phyloP scores from a whole-genome alignment of 1,140 invertebrate species.

The Drosophila aff. region DNA sequence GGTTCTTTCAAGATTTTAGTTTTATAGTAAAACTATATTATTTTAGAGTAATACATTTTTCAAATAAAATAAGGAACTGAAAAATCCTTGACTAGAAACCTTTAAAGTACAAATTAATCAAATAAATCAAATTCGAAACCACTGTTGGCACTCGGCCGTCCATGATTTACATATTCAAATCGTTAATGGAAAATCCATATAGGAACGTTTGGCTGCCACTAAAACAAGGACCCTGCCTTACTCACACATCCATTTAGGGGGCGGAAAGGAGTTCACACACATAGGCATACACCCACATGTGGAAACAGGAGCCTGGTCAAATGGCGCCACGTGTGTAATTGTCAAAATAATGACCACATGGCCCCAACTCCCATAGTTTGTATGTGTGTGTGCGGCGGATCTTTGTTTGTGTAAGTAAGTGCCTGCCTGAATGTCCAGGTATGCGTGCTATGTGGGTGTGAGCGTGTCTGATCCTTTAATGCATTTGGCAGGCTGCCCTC shows the following conservation, averaged over 20 bases:
- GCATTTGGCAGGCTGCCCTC: conserved; percentile 74
- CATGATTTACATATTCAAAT: conserved; percentile 82
- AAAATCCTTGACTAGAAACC: not conserved
- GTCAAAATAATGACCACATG: conserved; percentile 82
- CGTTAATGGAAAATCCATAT: conserved; percentile 83
- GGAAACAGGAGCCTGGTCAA: conserved; percentile 46
- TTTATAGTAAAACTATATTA: too few species aligned
- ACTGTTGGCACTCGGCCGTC: conserved; percentile 32
- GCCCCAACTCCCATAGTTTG: conserved; percentile 12
- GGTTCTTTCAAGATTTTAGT: too few species aligned
- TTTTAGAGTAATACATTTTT: too few species aligned
- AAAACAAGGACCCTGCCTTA: conserved; percentile 50
- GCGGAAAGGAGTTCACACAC: conserved; percentile 4
- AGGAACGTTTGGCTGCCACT: conserved; percentile 52
- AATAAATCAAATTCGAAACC: not conserved
- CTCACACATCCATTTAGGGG: conserved; percentile 13
- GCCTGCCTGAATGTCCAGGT: conserved; percentile 54
- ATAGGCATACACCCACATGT: not conserved
- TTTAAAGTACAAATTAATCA: not conserved
- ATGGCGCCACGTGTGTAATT: conserved; percentile 81
- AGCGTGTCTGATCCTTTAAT: conserved; percentile 82
- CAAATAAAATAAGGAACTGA: not conserved
- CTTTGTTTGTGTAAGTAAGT: conserved; percentile 83
- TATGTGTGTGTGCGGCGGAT: conserved; percentile 21
- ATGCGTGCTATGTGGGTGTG: conserved; percentile 50